phyloP scores from a whole-genome alignment of 1,140 invertebrate species.

The Papilio machaon region DNA sequence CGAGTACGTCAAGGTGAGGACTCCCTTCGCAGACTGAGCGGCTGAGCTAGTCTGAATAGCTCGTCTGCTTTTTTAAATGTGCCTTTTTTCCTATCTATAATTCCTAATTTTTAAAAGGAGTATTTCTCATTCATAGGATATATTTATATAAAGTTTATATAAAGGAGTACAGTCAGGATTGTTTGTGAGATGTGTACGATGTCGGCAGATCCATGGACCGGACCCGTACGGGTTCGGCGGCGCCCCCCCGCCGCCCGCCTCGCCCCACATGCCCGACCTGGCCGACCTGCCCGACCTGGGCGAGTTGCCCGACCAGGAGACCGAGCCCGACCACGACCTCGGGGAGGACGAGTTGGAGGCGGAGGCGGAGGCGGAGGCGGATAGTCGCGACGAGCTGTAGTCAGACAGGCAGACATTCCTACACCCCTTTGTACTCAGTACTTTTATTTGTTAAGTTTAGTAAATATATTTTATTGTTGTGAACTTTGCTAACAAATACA shows the following conservation, averaged over 20 bases:
- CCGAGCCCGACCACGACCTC: conserved; percentile 30
- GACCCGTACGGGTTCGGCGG: conserved; percentile 74
- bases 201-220: conserved; percentile 60
- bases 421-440: background rate
- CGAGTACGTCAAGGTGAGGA: conserved; percentile 65
- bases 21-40: background rate
- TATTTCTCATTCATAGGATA: background rate
- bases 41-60: background rate
- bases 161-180: background rate
- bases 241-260: conserved; percentile 34
- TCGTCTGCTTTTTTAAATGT: too few species aligned
- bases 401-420: background rate
- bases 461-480: background rate
- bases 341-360: conserved; percentile 43
- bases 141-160: background rate
- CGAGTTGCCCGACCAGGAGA: conserved; percentile 14
- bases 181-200: background rate
- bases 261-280: conserved; percentile 42
- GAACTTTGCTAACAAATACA: background rate
- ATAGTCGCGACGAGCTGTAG: conserved; percentile 15
- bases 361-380: conserved; percentile 42
- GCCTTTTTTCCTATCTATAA: too few species aligned
- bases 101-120: too few species aligned
- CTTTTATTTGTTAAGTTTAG: background rate
- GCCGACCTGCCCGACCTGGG: conserved; percentile 50